These are phyloP conservation scores for Hiodon tergisus DNA, from an alignment of 2,113 vertebrate genomes.

Conservation along the genomic window DNA sequence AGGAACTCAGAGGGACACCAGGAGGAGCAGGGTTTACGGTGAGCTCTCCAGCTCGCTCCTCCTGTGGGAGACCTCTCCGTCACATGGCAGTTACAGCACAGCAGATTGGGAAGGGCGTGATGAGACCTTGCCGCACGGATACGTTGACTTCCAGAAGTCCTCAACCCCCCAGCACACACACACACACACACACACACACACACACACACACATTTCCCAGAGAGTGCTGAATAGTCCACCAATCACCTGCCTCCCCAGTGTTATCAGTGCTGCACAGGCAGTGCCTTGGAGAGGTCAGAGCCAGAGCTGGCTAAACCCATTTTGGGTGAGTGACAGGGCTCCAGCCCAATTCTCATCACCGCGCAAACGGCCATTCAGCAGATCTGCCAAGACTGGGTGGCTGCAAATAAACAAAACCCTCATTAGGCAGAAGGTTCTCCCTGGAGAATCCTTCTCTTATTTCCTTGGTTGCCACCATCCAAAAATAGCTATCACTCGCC, in stretches of 20 bases:
- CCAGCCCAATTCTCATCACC: constrained; percentile 26
- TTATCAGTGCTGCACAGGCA: constrained; percentile 54
- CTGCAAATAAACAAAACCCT: constrained; percentile 16
- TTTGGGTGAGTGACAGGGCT: constrained; percentile 48
- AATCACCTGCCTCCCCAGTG: constrained; percentile 32
- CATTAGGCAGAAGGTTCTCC: constrained; percentile 12
- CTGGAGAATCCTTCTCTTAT: background rate
- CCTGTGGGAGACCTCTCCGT: too few species aligned
- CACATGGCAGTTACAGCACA: background rate
- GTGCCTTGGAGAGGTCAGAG: constrained; percentile 38
- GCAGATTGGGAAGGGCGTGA: background rate
- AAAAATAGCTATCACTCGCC: background rate
- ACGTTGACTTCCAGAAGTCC: too few species aligned
- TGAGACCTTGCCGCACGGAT: background rate
- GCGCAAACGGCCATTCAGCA: constrained; percentile 35
- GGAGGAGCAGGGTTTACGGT: too few species aligned
- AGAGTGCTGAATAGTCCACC: constrained; percentile 20
- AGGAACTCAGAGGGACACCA: background rate
- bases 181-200: background rate
- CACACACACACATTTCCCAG: background rate
- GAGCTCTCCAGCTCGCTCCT: background rate
- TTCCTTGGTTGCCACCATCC: background rate
- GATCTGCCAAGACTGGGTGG: background rate
- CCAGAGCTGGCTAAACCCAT: constrained; percentile 35
- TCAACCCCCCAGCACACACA: background rate